Evolutionary conservation across 2,888 invertebrate species (phyloP), one percentile per base, ranked within the genome.

Genomic region (Himalopsyche anomala): DNA sequence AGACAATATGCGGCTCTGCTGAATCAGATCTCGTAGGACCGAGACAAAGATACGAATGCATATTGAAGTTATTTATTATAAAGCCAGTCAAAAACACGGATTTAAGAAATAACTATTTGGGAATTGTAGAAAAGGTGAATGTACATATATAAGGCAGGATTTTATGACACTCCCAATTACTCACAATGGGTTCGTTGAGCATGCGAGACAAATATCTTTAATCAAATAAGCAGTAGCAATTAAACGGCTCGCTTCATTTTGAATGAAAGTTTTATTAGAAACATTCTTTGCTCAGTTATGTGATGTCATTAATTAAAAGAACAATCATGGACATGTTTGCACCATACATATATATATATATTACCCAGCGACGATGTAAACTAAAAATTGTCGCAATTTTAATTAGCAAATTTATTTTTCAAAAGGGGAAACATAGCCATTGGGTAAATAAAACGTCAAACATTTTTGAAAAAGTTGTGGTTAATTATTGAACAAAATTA

Each of bases 81-180:
- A 5, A 9, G 45, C 45, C 11, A 0, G 45, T 45, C 2, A 45
- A 45, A 45, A 45, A 9, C 0, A 2, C 11, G 6, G 11, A 11
- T 45, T 45, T 45, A 11, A 11, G 6, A 2, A 9, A 11, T 5
- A 45, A 11, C 51, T 15, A 51, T 51, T 51, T 15, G 8, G 51
- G 15, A 51, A 15, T 15, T 51, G 5, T 62, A 19, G n/a, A 15
- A 62, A 19, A 4, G 15, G 19, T 19, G 19, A 8, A 19, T 62
- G 62, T 62, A 62, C 6, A 62, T 9, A 85, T 55, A 81, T 28
- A 51, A n/a, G 51, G 80, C 8, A n/a, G 45, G 79, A 85, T 69
- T 85, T 85, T 85, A 85, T 85, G 82, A 82, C 82, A 82, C 82
- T 74, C 80, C 81, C 81, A 84, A 84, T 81, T 80, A 81, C 42